Evolutionary conservation across 1,140 invertebrate species (phyloP).

Genomic region (Aphelinus atriplicis): DNA sequence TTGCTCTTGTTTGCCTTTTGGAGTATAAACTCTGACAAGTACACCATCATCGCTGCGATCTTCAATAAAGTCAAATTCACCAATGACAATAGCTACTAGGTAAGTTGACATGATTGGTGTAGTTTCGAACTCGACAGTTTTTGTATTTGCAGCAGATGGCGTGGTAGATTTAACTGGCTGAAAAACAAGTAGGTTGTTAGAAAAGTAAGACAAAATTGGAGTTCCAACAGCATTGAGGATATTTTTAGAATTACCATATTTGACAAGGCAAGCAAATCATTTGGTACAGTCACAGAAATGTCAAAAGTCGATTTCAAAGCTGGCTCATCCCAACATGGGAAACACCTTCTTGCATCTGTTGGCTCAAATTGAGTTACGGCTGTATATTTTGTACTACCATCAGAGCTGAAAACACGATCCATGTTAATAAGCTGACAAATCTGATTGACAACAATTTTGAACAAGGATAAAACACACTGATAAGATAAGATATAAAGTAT

Average conservation of each 20-base stretch:
- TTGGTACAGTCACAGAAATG: conserved; percentile 84
- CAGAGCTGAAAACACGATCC: conserved; percentile 62
- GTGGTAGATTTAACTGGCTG: conserved; percentile 49
- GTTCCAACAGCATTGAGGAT: conserved; percentile 12
- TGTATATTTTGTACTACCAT: conserved; percentile 82
- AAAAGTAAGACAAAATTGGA: neutral
- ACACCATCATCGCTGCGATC: conserved; percentile 82
- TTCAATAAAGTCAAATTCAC: conserved; percentile 95
- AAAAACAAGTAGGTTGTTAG: conserved; percentile 27
- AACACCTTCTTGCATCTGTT: conserved; percentile 91
- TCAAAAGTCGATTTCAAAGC: conserved; percentile 95
- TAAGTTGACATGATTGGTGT: conserved; percentile 98
- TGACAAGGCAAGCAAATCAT: conserved; percentile 83
- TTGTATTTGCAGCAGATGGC: conserved; percentile 16
- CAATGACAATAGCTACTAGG: conserved; percentile 90
- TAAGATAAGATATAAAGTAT: neutral
- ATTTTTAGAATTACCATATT: conserved; percentile 81
- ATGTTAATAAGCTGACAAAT: conserved; percentile 30
- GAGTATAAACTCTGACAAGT: conserved; percentile 90
- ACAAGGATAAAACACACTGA: neutral
- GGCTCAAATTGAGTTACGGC: conserved; percentile 95
- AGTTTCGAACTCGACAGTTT: conserved; percentile 81
- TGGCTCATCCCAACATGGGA: conserved; percentile 98
- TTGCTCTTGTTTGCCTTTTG: conserved; percentile 90
- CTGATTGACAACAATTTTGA: conserved; percentile 7